Conservation (phyloP, 1,140 invertebrate species). For the Theocolax elegans region DNA sequence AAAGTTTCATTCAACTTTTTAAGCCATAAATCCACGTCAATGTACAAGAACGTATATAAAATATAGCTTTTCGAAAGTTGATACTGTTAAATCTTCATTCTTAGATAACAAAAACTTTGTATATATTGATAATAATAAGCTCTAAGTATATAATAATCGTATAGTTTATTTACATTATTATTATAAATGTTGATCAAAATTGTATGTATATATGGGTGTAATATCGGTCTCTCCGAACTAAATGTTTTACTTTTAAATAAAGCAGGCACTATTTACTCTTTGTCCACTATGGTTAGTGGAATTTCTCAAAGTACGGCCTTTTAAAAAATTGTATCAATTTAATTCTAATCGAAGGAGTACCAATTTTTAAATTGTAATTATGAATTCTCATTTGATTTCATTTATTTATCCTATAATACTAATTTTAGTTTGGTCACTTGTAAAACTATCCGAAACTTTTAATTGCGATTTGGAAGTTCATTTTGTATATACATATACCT, state of each 20-base stretch:
- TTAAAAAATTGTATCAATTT: too few species aligned
- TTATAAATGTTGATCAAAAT: too few species aligned
- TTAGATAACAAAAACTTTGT: not conserved
- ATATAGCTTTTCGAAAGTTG: conserved; percentile 12
- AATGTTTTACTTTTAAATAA: too few species aligned
- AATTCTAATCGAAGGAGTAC: too few species aligned
- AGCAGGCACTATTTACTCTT: too few species aligned
- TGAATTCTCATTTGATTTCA: not conserved
- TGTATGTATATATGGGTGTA: too few species aligned
- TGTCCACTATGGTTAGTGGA: too few species aligned
- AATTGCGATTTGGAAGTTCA: conserved; percentile 20
- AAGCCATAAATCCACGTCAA: conserved; percentile 30
- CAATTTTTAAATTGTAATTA: too few species aligned
- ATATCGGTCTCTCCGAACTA: too few species aligned
- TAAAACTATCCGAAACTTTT: conserved; percentile 14
- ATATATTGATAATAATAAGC: not conserved
- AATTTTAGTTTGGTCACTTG: not conserved
- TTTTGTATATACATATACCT: too few species aligned
- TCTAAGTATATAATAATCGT: not conserved
- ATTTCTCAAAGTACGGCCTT: too few species aligned
- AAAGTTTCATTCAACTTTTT: conserved; percentile 17
- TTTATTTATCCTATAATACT: not conserved
- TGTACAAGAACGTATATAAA: conserved; percentile 6
- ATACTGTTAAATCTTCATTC: conserved; percentile 15
- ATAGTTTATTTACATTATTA: not conserved